A percentile compares a stretch with the other conserved stretches of the same genome.
Conservation (phyloP, 1,140 invertebrate species). For the Batillaria attramentaria region DNA sequence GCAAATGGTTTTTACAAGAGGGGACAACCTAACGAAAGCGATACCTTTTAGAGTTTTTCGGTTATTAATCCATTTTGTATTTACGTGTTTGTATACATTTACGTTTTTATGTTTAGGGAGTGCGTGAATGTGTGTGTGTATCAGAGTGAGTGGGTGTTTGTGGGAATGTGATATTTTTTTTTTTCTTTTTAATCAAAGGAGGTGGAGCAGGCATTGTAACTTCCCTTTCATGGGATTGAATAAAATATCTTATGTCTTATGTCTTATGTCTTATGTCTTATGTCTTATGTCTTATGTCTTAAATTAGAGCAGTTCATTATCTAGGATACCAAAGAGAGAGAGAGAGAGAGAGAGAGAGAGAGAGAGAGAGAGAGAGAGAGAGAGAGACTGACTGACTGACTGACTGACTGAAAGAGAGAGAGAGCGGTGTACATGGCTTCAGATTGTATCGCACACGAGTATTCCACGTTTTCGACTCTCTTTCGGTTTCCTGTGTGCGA, state of each 20-base stretch:
- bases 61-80: no score
- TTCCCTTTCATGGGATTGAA: background rate
- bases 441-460: background rate
- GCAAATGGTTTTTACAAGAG: no score
- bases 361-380: slow-evolving; percentile 1
- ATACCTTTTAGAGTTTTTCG: no score
- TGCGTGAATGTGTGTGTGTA: no score
- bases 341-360: slow-evolving; percentile 10
- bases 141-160: no score
- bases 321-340: background rate
- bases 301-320: background rate
- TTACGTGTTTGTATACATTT: no score
- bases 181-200: no score
- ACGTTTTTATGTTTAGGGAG: no score
- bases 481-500: background rate
- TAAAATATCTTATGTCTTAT: background rate
- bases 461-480: no score
- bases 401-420: background rate
- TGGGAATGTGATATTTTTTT: no score
- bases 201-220: no score
- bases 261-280: background rate
- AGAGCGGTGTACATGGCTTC: background rate
- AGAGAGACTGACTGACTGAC: background rate
- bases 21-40: no score
- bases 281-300: background rate